These are phyloP conservation scores for Solea solea DNA, from an alignment of 2,113 vertebrate species.

Conservation along the genomic window DNA sequence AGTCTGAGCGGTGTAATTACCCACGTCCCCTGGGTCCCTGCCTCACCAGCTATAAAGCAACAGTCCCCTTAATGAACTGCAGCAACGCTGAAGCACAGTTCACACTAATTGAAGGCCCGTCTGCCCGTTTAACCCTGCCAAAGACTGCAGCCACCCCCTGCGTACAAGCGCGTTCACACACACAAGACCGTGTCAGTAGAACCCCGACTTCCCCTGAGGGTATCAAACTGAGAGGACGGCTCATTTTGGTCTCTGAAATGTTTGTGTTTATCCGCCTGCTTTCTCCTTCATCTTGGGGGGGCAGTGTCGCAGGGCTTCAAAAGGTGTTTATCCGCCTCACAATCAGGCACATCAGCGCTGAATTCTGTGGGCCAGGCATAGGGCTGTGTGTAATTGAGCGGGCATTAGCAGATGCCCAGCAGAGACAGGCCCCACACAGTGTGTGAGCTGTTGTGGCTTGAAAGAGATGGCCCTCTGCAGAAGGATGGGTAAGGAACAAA, in stretches of 20 bases:
- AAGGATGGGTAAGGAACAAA: constrained; percentile 10
- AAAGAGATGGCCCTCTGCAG: constrained; percentile 46
- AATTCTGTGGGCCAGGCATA: constrained; percentile 21
- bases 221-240: constrained; percentile 13
- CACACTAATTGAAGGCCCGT: constrained; percentile 20
- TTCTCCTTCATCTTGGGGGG: constrained; percentile 17
- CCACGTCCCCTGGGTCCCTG: constrained; percentile 31
- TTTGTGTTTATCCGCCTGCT: constrained; percentile 32
- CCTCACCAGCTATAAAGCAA: constrained; percentile 1
- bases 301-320: constrained; percentile 46
- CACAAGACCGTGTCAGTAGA: background rate
- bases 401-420: constrained; percentile 56
- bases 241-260: constrained; percentile 42
- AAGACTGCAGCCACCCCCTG: constrained; percentile 12
- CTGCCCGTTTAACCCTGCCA: constrained; percentile 45
- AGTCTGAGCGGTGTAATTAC: constrained; percentile 63
- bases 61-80: constrained; percentile 41
- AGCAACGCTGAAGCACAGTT: constrained; percentile 28
- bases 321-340: constrained; percentile 1
- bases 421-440: constrained; percentile 38
- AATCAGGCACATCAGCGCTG: constrained; percentile 17
- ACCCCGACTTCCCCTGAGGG: constrained; percentile 8
- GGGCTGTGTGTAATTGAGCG: constrained; percentile 55
- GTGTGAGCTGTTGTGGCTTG: constrained; percentile 37
- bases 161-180: constrained; percentile 13